Conservation (phyloP, 2,113 vertebrate genomes). For the Myanophis thanlyinensis region DNA sequence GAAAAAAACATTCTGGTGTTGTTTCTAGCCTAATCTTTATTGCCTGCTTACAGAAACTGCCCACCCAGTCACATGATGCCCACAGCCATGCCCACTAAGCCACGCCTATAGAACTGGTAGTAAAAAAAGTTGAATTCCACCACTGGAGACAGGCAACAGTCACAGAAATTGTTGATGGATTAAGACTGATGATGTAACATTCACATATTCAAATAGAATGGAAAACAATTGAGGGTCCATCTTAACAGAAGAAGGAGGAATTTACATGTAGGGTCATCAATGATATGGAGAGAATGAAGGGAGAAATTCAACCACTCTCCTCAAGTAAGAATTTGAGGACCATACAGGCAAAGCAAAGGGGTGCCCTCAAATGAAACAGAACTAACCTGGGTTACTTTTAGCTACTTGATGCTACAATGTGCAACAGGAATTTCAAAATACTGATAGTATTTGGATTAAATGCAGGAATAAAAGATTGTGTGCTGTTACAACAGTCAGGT, state of each 20-base stretch:
- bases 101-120: no score
- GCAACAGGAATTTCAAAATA: neutral
- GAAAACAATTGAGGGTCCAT: neutral
- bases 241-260: neutral
- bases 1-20: no score
- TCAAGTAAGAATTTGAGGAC: neutral
- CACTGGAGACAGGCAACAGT: no score
- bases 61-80: no score
- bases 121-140: no score
- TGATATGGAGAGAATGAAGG: neutral
- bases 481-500: neutral
- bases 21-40: no score
- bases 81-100: no score
- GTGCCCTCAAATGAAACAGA: neutral
- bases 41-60: no score
- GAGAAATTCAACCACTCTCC: neutral
- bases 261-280: neutral
- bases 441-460: neutral
- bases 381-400: neutral
- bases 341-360: neutral
- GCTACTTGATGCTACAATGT: neutral
- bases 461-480: neutral
- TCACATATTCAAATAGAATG: slow-evolving; percentile 51
- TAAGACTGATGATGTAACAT: slow-evolving; percentile 40
- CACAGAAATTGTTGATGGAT: slow-evolving; percentile 31